Conservation (phyloP, 2,888 invertebrate species). For the Philhelius pedissequus region DNA sequence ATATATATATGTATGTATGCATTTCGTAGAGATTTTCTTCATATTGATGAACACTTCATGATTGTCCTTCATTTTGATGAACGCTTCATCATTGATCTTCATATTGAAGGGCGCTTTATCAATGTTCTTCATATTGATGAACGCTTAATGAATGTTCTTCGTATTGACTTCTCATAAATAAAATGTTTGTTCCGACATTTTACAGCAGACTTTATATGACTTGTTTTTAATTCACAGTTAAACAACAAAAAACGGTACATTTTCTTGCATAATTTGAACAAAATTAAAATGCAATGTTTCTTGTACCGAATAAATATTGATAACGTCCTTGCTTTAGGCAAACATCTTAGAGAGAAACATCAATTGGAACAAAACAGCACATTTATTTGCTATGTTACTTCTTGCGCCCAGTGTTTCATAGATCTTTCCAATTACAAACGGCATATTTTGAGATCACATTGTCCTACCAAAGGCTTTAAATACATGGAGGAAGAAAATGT, state of each 20-base stretch:
- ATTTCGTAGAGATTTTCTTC: no score
- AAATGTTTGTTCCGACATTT: no score
- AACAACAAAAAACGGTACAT: background rate
- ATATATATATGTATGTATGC: no score
- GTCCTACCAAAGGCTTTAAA: conserved; percentile 1
- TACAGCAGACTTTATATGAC: background rate
- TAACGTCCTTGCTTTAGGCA: conserved; percentile 20
- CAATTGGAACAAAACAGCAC: conserved; percentile 15
- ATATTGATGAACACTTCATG: no score
- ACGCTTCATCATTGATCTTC: background rate
- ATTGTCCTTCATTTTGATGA: no score
- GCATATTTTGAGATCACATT: conserved; percentile 20
- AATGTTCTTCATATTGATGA: background rate
- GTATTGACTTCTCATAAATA: background rate
- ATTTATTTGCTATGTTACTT: conserved; percentile 22
- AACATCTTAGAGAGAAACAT: conserved; percentile 25
- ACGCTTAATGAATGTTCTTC: background rate
- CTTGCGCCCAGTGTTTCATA: conserved; percentile 26
- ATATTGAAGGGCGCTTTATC: background rate
- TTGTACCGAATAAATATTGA: conserved; percentile 7
- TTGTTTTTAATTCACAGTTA: background rate
- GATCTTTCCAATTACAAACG: conserved; percentile 30
- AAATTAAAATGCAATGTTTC: conserved; percentile 3
- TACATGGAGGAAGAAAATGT: conserved; percentile 7
- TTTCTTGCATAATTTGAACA: background rate